Base-by-base conservation (phyloP, 2,888 invertebrate species). In the Alcis repandata region DNA sequence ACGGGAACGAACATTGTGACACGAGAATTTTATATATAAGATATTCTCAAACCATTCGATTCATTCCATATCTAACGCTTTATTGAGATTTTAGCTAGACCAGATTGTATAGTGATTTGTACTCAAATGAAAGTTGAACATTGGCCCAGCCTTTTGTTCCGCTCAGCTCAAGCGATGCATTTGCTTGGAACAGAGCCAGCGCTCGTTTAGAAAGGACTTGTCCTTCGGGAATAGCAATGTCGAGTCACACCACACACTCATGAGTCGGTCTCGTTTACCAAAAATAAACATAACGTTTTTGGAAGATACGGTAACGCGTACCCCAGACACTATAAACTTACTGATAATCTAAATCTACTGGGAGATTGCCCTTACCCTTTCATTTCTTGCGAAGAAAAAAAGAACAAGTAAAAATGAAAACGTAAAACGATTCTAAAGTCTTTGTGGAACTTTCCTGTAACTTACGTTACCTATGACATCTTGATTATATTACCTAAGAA, bases 141-240 rank as follows among this genome's bases (percentile, higher is more conserved):
- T 57, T 51, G 49, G 15, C 20, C 54, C 11, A 57, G 40, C 43
- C 56, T 60, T 61, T 66, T 65, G 56, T 56, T 65, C 56, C 20
- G 43, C 11, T 27, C 43, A 49, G 40, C 19, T 52, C 52, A 59
- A 56, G 46, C 59, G 53, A 46, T 65, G 60, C 57, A 59, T 65
- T 57, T 56, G 32, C 53, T 46, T 66, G 65, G 65, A 60, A 56
- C 60, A 13, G 11, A 1, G 65, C 65, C 65, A 66, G 38, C 32
- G 33, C 60, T 51, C 45, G 59, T 48, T 38, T 41, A 51, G 52
- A 53, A 46, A 66, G 60, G 60, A 61, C 57, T 46, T 57, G 60
- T 56, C 64, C 64, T 65, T 65, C 22, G 49, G 41, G 41, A 65
- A 65, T 65, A 56, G 59, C 56, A 59, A 64, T 56, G 64, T 65